Base-by-base conservation (phyloP, 2,113 vertebrate genomes). In the Calonectris borealis region DNA sequence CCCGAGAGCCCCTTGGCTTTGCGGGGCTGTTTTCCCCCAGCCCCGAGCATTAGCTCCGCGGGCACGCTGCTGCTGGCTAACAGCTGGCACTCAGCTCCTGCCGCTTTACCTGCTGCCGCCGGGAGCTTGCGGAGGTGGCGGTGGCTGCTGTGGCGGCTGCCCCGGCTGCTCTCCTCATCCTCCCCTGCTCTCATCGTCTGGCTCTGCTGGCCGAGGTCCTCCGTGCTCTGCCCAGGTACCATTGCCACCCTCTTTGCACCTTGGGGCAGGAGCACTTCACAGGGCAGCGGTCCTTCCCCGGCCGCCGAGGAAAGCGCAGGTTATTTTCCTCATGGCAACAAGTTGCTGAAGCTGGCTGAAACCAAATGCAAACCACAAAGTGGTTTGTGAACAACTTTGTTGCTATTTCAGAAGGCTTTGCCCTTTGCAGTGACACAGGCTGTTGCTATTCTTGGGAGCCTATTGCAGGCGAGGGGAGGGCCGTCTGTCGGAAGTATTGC, bases 351-450 rank as follows among this genome's bases (percentile, higher is more conserved):
- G 94, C 93, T 26, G 82, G 46, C 61, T 55, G 80, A 78, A 97
- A 95, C 83, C 95, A 96, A 97, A 40, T 2, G 96, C 93, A 95
- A 96, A 94, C 96, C 96, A 55, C 95, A 55, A 90, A 96, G 97
- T 97, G 97, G 96, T 94, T 97, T 89, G 96, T 88, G 96, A 97
- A 95, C 93, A 98, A 98, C 98, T 98, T 98, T 97, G 98, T 97
- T 98, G 97, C 98, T 97, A 97, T 98, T 98, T 97, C 98, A 94
- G 97, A 98, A 97, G 97, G 98, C 97, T 98, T 98, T 98, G 98
- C 98, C 98, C 98, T 98, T 97, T 96, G 77, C 96, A 42, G 98
- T 97, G 98, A 98, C 98, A 98, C 97, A 94, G 96, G 90, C 98
- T 96, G 98, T 97, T 98, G 98, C 98, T 98, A 98, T 98, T 98